Evolutionary conservation across 1,140 invertebrate genomes (phyloP).

Genomic region (Acromyrmex echinatior): DNA sequence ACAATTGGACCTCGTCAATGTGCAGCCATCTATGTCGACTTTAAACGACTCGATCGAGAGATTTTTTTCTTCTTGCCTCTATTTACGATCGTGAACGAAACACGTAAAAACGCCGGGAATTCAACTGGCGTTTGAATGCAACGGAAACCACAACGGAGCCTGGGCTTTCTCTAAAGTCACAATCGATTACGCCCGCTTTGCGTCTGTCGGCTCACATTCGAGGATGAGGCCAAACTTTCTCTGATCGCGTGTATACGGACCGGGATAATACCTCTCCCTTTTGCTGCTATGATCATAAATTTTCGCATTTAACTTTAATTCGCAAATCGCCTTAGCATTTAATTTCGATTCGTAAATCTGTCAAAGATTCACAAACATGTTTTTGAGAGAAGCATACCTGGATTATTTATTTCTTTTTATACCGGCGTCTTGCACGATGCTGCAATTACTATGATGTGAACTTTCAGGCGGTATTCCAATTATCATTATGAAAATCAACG

Average conservation of each 20-base stretch:
- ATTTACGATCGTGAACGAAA: neutral
- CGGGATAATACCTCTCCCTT: neutral
- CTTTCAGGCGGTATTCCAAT: neutral
- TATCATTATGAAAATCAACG: neutral
- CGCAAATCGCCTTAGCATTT: neutral
- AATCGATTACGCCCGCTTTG: constrained; percentile 23
- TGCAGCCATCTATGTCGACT: neutral
- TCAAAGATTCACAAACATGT: neutral
- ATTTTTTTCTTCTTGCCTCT: neutral
- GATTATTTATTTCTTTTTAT: neutral
- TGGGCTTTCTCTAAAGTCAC: constrained; percentile 37
- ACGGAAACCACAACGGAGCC: neutral
- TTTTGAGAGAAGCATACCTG: neutral
- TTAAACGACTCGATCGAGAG: neutral
- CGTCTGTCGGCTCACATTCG: neutral
- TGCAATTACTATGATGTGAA: neutral
- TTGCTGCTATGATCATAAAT: neutral
- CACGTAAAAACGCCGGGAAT: constrained; percentile 5
- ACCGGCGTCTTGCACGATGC: neutral
- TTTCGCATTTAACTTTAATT: constrained; percentile 22
- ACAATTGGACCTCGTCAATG: constrained; percentile 17
- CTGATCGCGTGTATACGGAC: neutral
- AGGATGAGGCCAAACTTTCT: constrained; percentile 45
- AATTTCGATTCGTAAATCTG: constrained; percentile 17
- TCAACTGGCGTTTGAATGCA: neutral